A percentile compares a stretch with the other conserved stretches of the same genome.
These are phyloP conservation scores for Sinocyclocheilus rhinocerous DNA, from an alignment of 2,113 vertebrate species.

Conservation along the genomic window DNA sequence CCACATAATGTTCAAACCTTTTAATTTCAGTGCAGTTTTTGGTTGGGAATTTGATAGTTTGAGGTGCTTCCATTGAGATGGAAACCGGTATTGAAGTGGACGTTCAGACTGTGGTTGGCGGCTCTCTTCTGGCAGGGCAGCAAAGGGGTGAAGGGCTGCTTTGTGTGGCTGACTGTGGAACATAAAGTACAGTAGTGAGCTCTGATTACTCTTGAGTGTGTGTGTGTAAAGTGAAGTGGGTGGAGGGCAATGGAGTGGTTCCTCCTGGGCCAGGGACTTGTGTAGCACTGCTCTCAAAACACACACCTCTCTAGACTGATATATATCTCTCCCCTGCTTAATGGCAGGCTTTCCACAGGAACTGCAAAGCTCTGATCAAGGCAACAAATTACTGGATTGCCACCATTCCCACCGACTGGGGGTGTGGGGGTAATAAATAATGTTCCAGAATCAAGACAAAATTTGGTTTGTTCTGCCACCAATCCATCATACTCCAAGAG, in stretches of 20 bases:
- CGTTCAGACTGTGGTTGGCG: constrained; percentile 17
- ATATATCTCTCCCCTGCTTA: constrained; percentile 42
- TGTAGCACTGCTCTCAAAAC: constrained; percentile 11
- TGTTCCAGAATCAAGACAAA: background rate
- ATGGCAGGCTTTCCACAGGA: constrained; percentile 50
- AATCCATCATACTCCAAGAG: background rate
- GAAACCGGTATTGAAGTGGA: constrained; percentile 2
- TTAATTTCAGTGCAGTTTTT: background rate
- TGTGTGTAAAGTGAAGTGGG: constrained; percentile 21
- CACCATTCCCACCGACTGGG: constrained; percentile 35
- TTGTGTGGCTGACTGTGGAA: constrained; percentile 48
- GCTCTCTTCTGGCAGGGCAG: constrained; percentile 6
- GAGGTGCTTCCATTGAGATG: background rate
- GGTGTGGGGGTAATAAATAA: background rate
- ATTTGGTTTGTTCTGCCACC: background rate
- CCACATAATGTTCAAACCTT: background rate
- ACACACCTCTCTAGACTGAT: constrained; percentile 36
- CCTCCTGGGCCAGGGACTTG: constrained; percentile 32
- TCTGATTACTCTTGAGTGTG: constrained; percentile 33
- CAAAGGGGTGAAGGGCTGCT: constrained; percentile 44
- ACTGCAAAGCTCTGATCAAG: constrained; percentile 46
- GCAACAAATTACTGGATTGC: constrained; percentile 29
- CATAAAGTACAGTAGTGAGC: constrained; percentile 34
- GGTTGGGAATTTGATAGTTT: background rate
- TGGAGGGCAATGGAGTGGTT: constrained; percentile 33